Evolutionary conservation across 2,888 invertebrate species (phyloP).

Genomic region (Zaprionus lineosus): DNA sequence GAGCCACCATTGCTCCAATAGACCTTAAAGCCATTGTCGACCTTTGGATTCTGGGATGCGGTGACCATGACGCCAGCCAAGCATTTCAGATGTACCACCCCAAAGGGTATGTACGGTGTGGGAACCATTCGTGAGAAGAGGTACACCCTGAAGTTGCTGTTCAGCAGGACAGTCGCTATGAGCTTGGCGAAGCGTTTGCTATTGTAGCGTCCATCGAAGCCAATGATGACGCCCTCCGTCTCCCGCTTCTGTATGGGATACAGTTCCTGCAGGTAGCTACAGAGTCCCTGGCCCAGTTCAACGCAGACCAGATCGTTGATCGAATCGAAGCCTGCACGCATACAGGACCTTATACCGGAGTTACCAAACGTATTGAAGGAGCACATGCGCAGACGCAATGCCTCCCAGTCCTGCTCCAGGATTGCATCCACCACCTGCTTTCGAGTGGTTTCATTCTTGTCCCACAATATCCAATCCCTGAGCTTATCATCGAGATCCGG

Average conservation of each 20-base stretch:
- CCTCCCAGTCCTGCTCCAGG: constrained; percentile 84
- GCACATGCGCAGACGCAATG: constrained; percentile 86
- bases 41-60: constrained; percentile 96
- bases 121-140: constrained; percentile 92
- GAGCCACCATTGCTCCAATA: constrained; percentile 98
- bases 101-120: constrained; percentile 97
- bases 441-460: constrained; percentile 87
- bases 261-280: constrained; percentile 87
- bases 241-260: constrained; percentile 84
- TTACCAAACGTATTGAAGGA: constrained; percentile 93
- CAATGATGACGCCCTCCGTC: constrained; percentile 91
- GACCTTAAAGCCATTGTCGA: constrained; percentile 98
- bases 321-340: constrained; percentile 95
- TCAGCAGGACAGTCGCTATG: constrained; percentile 91
- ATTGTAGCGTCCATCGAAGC: constrained; percentile 96
- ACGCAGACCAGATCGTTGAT: constrained; percentile 99
- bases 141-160: constrained; percentile 89
- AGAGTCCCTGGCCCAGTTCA: constrained; percentile 95
- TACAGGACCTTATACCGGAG: constrained; percentile 94
- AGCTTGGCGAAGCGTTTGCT: constrained; percentile 92
- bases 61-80: constrained; percentile 96
- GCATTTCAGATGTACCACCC: constrained; percentile 88
- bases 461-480: constrained; percentile 89
- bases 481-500: constrained; percentile 87
- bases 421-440: constrained; percentile 87